These are phyloP conservation scores for Cyprinodon variegatus DNA, from an alignment of 2,113 vertebrate species.

Conservation along the genomic window DNA sequence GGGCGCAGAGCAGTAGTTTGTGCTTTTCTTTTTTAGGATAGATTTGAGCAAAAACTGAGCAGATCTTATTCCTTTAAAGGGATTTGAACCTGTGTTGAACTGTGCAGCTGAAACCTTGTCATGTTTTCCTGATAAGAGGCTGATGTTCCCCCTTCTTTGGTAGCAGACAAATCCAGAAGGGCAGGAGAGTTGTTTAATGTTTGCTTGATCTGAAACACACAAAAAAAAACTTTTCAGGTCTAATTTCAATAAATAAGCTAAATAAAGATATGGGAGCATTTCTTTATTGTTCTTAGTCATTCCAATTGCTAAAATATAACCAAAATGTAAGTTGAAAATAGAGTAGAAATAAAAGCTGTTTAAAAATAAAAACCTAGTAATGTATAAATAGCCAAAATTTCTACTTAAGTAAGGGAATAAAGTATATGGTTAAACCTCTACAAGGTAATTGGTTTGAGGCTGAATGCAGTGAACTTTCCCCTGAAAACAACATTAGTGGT, in stretches of 20 bases:
- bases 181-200: not conserved
- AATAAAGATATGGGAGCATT: not conserved
- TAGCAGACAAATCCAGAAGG: conserved; percentile 13
- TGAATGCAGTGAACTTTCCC: too few relatives aligned
- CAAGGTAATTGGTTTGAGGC: too few relatives aligned
- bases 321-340: too few relatives aligned
- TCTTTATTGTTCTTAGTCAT: conserved; percentile 53
- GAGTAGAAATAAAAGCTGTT: too few relatives aligned
- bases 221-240: not conserved
- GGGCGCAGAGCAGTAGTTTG: accelerated
- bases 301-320: accelerated
- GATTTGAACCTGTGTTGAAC: accelerated
- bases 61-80: conserved; percentile 30
- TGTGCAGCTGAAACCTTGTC: accelerated
- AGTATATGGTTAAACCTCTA: too few relatives aligned
- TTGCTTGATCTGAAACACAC: not conserved
- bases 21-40: not conserved
- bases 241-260: too few relatives aligned
- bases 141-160: conserved; percentile 3
- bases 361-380: too few relatives aligned
- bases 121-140: not conserved
- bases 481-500: too few relatives aligned
- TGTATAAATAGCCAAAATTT: too few relatives aligned
- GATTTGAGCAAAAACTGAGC: not conserved
- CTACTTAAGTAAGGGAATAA: too few relatives aligned